Conservation (phyloP, 2,113 vertebrate species). For the Gnathonemus echidnorhynchus region DNA sequence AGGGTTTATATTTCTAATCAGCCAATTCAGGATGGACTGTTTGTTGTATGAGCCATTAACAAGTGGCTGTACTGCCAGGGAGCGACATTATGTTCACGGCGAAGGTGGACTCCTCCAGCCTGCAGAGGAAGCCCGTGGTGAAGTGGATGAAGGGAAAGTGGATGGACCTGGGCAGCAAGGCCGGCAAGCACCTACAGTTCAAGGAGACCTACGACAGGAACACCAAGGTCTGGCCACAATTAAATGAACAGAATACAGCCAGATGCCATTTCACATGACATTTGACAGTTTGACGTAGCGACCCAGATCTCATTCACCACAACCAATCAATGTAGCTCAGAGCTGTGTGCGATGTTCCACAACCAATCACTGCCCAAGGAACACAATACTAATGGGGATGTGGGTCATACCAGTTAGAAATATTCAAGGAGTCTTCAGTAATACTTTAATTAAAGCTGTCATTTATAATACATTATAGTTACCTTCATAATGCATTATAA, state of each 20-base stretch:
- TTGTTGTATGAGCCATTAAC: not conserved
- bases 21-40: not conserved
- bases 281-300: not conserved
- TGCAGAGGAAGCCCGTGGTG: conserved; percentile 62
- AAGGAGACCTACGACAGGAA: conserved; percentile 74
- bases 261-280: not conserved
- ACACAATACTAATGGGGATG: not conserved
- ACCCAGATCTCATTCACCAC: not conserved
- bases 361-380: not conserved
- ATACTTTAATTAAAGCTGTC: not conserved
- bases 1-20: no score
- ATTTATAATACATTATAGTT: not conserved
- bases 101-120: conserved; percentile 65
- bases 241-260: not conserved
- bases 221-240: conserved; percentile 59
- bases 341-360: not conserved
- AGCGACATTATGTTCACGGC: conserved; percentile 50
- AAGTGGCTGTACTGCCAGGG: conserved; percentile 46
- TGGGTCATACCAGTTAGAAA: not conserved
- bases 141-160: conserved; percentile 92
- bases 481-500: not conserved
- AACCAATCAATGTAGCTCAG: not conserved
- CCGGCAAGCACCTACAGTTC: conserved; percentile 73
- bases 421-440: not conserved
- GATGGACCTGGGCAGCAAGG: conserved; percentile 78